Conservation (phyloP, 2,113 vertebrate genomes). For the Uria lomvia region DNA sequence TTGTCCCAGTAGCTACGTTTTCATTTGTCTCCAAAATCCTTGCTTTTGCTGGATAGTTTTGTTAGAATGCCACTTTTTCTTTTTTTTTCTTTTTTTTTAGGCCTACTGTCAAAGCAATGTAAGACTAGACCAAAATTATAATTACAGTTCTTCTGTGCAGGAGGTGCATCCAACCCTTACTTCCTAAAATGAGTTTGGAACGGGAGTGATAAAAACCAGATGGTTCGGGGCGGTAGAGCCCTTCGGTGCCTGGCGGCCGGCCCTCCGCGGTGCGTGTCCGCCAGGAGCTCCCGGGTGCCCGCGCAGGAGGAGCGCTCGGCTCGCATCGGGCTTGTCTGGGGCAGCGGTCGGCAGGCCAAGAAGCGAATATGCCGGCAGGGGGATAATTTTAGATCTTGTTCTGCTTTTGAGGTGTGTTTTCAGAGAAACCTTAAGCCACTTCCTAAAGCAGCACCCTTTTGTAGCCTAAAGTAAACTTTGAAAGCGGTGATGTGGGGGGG, state of each 20-base stretch:
- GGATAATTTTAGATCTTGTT: not conserved
- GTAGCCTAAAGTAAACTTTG: not conserved
- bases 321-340: not conserved
- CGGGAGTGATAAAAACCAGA: not conserved
- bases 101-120: not conserved
- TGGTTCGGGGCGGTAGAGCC: not conserved
- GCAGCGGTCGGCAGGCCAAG: not conserved
- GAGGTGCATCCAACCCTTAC: slow-evolving; percentile 3
- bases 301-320: not conserved
- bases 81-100: not conserved
- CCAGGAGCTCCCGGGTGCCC: not conserved
- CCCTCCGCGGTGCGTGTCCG: not conserved
- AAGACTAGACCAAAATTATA: not conserved
- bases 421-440: not conserved
- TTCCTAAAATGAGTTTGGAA: slow-evolving; percentile 31
- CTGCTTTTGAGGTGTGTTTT: not conserved
- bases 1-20: not conserved
- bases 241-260: not conserved
- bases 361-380: accelerated
- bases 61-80: not conserved
- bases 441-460: not conserved
- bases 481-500: not conserved
- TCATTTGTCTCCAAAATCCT: not conserved
- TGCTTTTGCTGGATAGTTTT: not conserved
- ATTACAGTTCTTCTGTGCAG: not conserved